These are phyloP conservation scores for Syngnathus scovelli DNA, from an alignment of 2,113 vertebrate species.

Conservation along the genomic window DNA sequence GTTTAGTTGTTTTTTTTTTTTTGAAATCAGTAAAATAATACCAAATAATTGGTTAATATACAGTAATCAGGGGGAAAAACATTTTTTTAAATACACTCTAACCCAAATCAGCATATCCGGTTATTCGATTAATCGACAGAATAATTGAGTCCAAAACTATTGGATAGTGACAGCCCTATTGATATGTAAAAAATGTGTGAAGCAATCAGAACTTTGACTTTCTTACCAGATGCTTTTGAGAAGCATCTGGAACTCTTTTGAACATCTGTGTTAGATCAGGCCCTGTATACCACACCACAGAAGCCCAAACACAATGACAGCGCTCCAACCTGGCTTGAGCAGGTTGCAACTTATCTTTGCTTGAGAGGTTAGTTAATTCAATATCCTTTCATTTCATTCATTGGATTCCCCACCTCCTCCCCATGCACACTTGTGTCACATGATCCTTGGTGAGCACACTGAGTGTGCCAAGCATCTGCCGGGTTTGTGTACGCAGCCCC, in stretches of 20 bases:
- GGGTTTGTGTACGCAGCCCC: constrained; percentile 66
- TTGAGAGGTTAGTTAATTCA: constrained; percentile 41
- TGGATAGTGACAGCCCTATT: not conserved
- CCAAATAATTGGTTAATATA: too few relatives aligned
- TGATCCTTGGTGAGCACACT: constrained; percentile 35
- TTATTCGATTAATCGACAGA: too few relatives aligned
- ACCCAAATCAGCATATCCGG: too few relatives aligned
- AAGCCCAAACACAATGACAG: constrained; percentile 30
- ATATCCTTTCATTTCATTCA: constrained; percentile 42
- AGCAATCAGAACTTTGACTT: constrained; percentile 26
- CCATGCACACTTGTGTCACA: constrained; percentile 23
- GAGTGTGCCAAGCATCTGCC: constrained; percentile 48
- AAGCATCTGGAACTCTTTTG: constrained; percentile 61
- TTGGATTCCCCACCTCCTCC: constrained; percentile 8
- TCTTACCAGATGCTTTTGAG: constrained; percentile 45
- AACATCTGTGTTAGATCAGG: constrained; percentile 56
- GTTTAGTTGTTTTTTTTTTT: too few relatives aligned
- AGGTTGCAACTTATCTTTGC: constrained; percentile 35
- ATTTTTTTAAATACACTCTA: too few relatives aligned
- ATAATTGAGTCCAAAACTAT: too few relatives aligned
- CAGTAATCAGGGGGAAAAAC: too few relatives aligned
- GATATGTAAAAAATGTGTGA: constrained; percentile 10
- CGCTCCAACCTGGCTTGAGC: constrained; percentile 11
- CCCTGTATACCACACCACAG: constrained; percentile 33
- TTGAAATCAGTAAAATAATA: too few relatives aligned